Base-by-base conservation (phyloP, 2,113 vertebrate species). In the Cyphomyrus discorhynchus region DNA sequence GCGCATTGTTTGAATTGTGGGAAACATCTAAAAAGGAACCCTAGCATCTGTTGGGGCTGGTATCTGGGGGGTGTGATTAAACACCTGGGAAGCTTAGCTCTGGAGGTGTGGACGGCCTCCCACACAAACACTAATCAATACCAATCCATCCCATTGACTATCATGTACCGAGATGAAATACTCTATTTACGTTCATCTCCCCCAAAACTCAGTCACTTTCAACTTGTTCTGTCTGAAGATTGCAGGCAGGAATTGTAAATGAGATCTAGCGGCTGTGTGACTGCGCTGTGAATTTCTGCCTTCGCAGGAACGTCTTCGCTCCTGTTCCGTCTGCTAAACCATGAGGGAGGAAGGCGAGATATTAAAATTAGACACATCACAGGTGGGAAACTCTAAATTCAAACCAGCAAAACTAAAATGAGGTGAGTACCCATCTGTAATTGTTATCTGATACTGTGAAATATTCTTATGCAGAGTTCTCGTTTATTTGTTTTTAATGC, bases 301-400 rank as follows among this genome's bases (percentile, higher is more conserved):
- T 87, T 90, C 89, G 58, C 89, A 90, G 66, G 89, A 90, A 87
- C 89, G 74, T 90, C 89, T 90, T 47, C 10, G 39, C 85, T 77
- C 66, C 47, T 47, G 31, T 87, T 90, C 46, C 49, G 10, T 77
- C 89, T 90, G 89, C 70, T 70, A 90, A 77, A 87, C 89, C 89
- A 90, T 58, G 58, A 74, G 89, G 85, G 84, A 90, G 46, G 89
- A 86, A 74, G 89, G 84, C 49, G 89, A 87, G 62, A 77, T 77
- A 77, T 77, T 90, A 90, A 90, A 90, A 87, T 90, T 87, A 87
- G 84, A 90, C 85, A 74, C 84, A 87, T 45, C 62, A 74, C 84
- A 90, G 89, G 66, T 50, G 56, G 89, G 84, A 52, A 74, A 45
- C 19, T 74, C 66, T 80, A 19, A 62, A 87, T 47, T 90, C 66